Base-by-base conservation (phyloP, 2,888 invertebrate species). In the Scrobipalpa atriplicella region DNA sequence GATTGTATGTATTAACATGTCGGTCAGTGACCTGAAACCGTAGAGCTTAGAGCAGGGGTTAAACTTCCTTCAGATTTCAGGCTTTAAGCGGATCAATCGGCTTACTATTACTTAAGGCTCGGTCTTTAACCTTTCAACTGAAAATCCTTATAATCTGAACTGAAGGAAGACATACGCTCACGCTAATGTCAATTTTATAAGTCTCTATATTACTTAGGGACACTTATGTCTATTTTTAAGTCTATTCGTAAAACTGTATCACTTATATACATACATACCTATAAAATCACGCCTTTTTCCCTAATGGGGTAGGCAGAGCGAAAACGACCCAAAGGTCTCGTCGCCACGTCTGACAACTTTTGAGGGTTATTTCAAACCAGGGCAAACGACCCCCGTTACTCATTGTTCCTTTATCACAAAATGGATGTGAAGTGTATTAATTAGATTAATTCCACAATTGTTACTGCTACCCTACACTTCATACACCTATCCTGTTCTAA, bases 341-440 rank as follows among this genome's bases (percentile, higher is more conserved):
- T n/a, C n/a, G n/a, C n/a, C n/a, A n/a, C n/a, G n/a, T n/a, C n/a
- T n/a, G n/a, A n/a, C n/a, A n/a, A n/a, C n/a, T n/a, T n/a, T n/a
- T n/a, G n/a, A n/a, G n/a, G n/a, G 43, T 43, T 1, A 43, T 43
- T 43, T 43, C n/a, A n/a, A 43, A 43, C n/a, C 43, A 43, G 43
- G 43, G 43, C n/a, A 43, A 43, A 63, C 43, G 41, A 52, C 29
- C 58, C 60, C 43, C 66, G 76, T 78, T 74, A 74, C 73, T 79
- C 82, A 73, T 71, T 68, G 70, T 71, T 43, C 65, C 72, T 74
- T 74, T 56, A 77, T 77, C 74, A 72, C 76, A 72, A 73, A 80
- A 72, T 76, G 76, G 70, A 69, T 73, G 70, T 73, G 79, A 79
- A 77, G 78, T 74, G 73, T 74, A 81, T 80, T 81, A 82, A 82